phyloP scores from a whole-genome alignment of 23 tunicate genomes.

The Ciona savignyi region DNA sequence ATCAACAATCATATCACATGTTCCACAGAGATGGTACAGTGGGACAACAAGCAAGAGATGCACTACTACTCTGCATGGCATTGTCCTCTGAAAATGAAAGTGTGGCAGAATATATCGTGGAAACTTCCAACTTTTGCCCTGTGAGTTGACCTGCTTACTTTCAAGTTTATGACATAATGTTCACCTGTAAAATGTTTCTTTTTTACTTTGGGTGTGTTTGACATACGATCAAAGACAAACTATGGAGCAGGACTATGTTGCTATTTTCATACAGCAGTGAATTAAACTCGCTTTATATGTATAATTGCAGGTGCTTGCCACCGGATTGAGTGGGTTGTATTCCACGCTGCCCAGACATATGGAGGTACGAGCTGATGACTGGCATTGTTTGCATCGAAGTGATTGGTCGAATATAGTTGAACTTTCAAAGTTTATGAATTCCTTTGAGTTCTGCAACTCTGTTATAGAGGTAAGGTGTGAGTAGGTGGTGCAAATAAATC shows the following conservation, averaged over 20 bases:
- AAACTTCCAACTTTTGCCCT: conserved; percentile 78
- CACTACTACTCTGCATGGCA: conserved; percentile 74
- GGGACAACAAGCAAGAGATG: conserved; percentile 94
- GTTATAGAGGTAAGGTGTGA: conserved; percentile 81
- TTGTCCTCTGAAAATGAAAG: conserved; percentile 50
- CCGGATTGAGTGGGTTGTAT: conserved; percentile 79
- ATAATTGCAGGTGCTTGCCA: conserved; percentile 60
- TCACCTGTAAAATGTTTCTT: too few species aligned
- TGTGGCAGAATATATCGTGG: conserved; percentile 83
- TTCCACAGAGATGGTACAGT: conserved; percentile 72
- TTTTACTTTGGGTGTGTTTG: too few species aligned
- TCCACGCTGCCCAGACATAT: conserved; percentile 86
- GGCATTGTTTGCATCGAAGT: conserved; percentile 76
- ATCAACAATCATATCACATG: conserved; percentile 12
- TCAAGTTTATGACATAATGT: too few species aligned
- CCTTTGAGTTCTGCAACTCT: conserved; percentile 91
- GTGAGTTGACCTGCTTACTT: too few species aligned
- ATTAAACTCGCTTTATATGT: too few species aligned
- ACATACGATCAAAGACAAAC: too few species aligned
- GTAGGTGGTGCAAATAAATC: too few species aligned
- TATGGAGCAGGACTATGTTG: too few species aligned
- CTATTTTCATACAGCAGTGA: too few species aligned
- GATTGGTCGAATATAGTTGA: conserved; percentile 82
- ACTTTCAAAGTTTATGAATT: conserved; percentile 81
- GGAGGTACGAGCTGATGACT: conserved; percentile 80